phyloP scores from a whole-genome alignment of 2,797 vertebrate genomes.

The Coranthus polyacanthus region DNA sequence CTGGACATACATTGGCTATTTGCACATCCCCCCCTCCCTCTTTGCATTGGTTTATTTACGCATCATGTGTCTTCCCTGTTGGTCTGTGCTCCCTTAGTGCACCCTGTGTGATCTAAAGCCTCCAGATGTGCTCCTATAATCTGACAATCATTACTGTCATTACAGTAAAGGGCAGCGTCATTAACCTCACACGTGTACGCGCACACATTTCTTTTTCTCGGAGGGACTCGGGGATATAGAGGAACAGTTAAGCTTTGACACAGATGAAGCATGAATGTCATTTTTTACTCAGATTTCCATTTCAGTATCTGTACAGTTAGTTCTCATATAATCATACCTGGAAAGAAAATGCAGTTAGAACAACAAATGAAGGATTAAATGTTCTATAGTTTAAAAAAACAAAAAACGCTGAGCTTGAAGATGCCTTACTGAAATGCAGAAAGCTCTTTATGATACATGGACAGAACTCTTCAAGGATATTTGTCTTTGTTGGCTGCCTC shows the following conservation, averaged over 20 bases:
- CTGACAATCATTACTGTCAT: slow-evolving; percentile 66
- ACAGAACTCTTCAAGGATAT: slow-evolving; percentile 12
- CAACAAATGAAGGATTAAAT: too few relatives aligned
- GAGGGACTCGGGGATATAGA: not conserved
- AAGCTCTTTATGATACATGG: slow-evolving; percentile 24
- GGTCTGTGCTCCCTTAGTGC: slow-evolving; percentile 37
- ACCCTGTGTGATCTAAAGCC: slow-evolving; percentile 42
- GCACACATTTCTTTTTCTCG: slow-evolving; percentile 5
- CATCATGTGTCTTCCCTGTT: slow-evolving; percentile 39
- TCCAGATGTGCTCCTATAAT: slow-evolving; percentile 69
- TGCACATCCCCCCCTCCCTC: not conserved
- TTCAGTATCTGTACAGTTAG: slow-evolving; percentile 18
- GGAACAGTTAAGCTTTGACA: slow-evolving; percentile 3
- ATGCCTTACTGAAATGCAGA: slow-evolving; percentile 12
- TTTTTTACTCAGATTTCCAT: slow-evolving; percentile 50
- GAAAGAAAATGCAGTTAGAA: slow-evolving; percentile 26
- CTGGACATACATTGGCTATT: slow-evolving; percentile 44
- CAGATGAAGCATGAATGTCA: slow-evolving; percentile 11
- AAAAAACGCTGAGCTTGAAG: not conserved
- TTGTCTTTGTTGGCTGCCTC: slow-evolving; percentile 17
- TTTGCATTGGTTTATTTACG: slow-evolving; percentile 48
- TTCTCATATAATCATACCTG: slow-evolving; percentile 13
- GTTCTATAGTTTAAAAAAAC: too few relatives aligned
- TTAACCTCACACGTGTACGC: slow-evolving; percentile 49
- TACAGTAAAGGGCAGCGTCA: slow-evolving; percentile 62